phyloP scores from a whole-genome alignment of 2,888 invertebrate species.

The Syrista parreyssii region DNA sequence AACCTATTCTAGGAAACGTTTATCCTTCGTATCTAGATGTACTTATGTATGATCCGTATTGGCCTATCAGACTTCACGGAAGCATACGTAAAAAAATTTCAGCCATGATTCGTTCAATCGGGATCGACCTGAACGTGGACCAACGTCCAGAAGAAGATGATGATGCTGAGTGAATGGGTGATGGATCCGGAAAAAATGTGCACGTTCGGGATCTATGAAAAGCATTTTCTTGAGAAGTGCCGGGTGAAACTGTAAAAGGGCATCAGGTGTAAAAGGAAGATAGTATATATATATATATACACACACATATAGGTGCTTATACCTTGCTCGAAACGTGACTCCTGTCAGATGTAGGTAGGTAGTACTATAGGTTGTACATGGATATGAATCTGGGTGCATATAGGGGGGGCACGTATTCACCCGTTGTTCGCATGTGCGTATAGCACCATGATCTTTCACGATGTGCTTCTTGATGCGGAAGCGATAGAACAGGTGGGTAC shows the following conservation, averaged over 20 bases:
- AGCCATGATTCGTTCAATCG: background rate
- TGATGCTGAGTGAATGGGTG: background rate
- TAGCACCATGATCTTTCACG: background rate
- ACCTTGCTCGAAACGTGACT: background rate
- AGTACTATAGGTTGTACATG: conserved; percentile 25
- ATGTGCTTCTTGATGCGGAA: conserved; percentile 6
- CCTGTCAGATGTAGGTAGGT: background rate
- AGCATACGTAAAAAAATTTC: background rate
- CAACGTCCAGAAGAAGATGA: background rate
- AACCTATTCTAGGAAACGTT: background rate
- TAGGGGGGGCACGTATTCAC: conserved; percentile 22
- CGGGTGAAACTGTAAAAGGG: background rate
- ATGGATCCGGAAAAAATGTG: background rate
- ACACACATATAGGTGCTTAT: no score
- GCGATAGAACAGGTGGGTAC: conserved; percentile 28
- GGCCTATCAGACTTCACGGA: background rate
- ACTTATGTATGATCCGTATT: background rate
- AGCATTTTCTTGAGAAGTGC: background rate
- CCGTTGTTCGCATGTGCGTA: background rate
- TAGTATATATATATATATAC: background rate
- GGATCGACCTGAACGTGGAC: background rate
- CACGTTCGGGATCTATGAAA: background rate
- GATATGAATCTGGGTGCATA: conserved; percentile 27
- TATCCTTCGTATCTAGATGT: background rate
- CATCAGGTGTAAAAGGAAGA: background rate